phyloP scores from a whole-genome alignment of 2,888 invertebrate species.

The Auanema sp. region DNA sequence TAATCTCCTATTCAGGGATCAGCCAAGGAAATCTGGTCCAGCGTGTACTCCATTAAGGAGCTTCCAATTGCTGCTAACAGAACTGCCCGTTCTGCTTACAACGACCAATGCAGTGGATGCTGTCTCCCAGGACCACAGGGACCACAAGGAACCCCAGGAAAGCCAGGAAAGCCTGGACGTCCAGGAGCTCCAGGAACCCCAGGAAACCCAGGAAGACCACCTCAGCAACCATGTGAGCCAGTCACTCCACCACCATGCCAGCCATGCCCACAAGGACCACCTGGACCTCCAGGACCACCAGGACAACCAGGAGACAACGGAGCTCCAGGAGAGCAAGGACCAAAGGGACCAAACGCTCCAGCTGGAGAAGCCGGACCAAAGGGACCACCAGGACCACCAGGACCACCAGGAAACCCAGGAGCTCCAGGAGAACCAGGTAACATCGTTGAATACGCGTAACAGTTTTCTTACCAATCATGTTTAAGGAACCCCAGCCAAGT shows the following conservation, averaged over 20 bases:
- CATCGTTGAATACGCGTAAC: not conserved
- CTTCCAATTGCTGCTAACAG: slow-evolving; percentile 46
- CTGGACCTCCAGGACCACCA: slow-evolving; percentile 52
- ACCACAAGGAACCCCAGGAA: slow-evolving; percentile 47
- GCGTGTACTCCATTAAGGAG: slow-evolving; percentile 48
- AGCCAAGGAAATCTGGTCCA: slow-evolving; percentile 51
- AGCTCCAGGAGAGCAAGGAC: slow-evolving; percentile 44
- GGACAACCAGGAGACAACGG: slow-evolving; percentile 53
- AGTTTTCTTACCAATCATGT: not conserved
- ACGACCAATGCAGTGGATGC: slow-evolving; percentile 52
- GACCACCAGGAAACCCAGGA: slow-evolving; percentile 49
- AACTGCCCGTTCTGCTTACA: slow-evolving; percentile 42
- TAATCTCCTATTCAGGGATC: slow-evolving; percentile 27
- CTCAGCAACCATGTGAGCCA: slow-evolving; percentile 48
- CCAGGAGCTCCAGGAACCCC: slow-evolving; percentile 53
- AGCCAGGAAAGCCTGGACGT: slow-evolving; percentile 53
- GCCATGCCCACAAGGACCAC: slow-evolving; percentile 51
- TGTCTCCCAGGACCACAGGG: slow-evolving; percentile 54
- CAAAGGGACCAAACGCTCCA: slow-evolving; percentile 50
- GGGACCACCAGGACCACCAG: slow-evolving; percentile 50
- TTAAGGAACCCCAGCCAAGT: slow-evolving; percentile 39
- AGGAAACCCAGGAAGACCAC: slow-evolving; percentile 52
- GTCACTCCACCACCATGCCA: slow-evolving; percentile 53
- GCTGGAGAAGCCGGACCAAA: slow-evolving; percentile 54
- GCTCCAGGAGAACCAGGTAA: slow-evolving; percentile 43